Evolutionary conservation across 2,888 invertebrate genomes (phyloP).

Genomic region (Drosophila quinaria): DNA sequence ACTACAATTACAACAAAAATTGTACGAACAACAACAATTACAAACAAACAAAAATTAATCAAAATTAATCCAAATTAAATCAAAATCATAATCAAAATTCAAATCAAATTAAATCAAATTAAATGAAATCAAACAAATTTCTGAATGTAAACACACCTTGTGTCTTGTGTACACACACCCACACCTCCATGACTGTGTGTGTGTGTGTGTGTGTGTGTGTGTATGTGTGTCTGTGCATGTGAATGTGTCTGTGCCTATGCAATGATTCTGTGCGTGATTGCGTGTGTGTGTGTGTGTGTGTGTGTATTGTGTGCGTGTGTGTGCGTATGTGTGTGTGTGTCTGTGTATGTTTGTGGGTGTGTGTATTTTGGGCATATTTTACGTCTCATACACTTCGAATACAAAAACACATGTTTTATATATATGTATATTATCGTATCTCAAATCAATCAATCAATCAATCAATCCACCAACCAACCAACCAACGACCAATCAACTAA

Average conservation of each 20-base stretch:
- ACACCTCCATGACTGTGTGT: slow-evolving; percentile 28
- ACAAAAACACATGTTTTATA: slow-evolving; percentile 35
- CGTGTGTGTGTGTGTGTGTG: neutral
- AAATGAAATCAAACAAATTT: slow-evolving; percentile 46
- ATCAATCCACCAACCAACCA: slow-evolving; percentile 47
- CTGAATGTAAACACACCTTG: slow-evolving; percentile 31
- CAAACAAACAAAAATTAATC: slow-evolving; percentile 49
- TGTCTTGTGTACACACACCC: slow-evolving; percentile 64
- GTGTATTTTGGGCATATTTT: slow-evolving; percentile 56
- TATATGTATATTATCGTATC: slow-evolving; percentile 46
- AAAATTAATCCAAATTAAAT: slow-evolving; percentile 32
- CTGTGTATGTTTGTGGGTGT: slow-evolving; percentile 43
- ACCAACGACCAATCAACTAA: slow-evolving; percentile 41
- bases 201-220: slow-evolving; percentile 2
- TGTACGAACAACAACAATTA: slow-evolving; percentile 46
- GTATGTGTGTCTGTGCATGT: slow-evolving; percentile 9
- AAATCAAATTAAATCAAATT: slow-evolving; percentile 46
- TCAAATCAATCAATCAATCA: slow-evolving; percentile 47
- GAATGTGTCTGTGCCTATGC: neutral
- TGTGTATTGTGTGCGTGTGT: slow-evolving; percentile 25
- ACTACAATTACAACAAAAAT: slow-evolving; percentile 40
- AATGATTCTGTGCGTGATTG: too few species aligned
- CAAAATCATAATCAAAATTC: slow-evolving; percentile 30
- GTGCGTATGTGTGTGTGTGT: slow-evolving; percentile 57
- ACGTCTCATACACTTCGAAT: slow-evolving; percentile 42